phyloP scores from a whole-genome alignment of 2,797 vertebrate species.

The Phataginus tetradactyla region DNA sequence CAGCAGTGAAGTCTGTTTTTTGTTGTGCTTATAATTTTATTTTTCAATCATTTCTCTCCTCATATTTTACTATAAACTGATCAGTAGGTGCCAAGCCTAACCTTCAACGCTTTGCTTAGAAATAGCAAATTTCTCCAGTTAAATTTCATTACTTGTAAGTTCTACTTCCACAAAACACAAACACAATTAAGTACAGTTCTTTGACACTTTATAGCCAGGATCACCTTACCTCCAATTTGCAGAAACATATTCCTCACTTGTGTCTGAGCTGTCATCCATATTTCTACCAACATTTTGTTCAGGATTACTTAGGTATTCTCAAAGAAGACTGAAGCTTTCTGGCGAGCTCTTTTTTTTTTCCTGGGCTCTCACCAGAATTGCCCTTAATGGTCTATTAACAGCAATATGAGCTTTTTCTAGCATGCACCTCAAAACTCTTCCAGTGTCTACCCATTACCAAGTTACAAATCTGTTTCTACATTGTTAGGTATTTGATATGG shows the following conservation, averaged over 20 bases:
- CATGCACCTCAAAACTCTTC: background rate
- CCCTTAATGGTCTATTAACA: background rate
- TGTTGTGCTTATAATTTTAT: background rate
- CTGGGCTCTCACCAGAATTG: background rate
- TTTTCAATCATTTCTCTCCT: background rate
- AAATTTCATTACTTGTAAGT: background rate
- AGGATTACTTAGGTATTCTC: background rate
- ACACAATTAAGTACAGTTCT: background rate
- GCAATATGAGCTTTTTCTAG: background rate
- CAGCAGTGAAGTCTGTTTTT: background rate
- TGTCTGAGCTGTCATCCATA: background rate
- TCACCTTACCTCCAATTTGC: background rate
- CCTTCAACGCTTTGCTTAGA: background rate
- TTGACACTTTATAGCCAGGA: background rate
- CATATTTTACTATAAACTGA: background rate
- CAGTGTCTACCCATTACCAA: background rate
- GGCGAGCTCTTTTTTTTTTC: background rate
- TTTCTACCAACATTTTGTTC: background rate
- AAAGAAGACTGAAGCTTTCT: background rate
- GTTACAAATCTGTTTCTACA: background rate
- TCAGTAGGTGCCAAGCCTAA: background rate
- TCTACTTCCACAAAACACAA: background rate
- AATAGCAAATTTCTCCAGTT: background rate
- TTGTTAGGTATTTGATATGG: too few species aligned
- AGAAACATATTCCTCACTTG: background rate